Conservation (phyloP, 2,113 vertebrate genomes). For the Dendropsophus ebraccatus region DNA sequence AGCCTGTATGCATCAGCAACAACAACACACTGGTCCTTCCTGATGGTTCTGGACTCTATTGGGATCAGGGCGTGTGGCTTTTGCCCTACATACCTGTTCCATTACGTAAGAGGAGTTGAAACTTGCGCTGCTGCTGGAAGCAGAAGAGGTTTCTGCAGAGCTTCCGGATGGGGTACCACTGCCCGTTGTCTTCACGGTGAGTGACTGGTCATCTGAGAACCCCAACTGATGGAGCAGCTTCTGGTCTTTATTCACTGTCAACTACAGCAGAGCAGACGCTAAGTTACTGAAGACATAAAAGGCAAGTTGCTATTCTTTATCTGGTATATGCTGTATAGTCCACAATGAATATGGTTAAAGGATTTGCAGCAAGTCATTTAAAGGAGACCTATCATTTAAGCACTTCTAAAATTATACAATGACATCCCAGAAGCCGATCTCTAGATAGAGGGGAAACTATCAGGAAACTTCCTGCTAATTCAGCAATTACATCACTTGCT, state of each 20-base stretch:
- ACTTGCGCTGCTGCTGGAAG: conserved; percentile 83
- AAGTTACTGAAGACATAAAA: neutral
- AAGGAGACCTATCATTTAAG: too few species aligned
- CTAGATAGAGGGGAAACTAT: too few species aligned
- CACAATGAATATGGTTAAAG: neutral
- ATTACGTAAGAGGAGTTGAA: conserved; percentile 94
- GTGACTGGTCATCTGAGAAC: conserved; percentile 92
- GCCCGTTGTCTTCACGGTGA: conserved; percentile 94
- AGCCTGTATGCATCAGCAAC: neutral
- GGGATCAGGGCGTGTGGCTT: neutral
- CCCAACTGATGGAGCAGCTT: conserved; percentile 96
- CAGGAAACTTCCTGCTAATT: too few species aligned
- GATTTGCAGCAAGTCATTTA: too few species aligned
- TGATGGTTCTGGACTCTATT: neutral
- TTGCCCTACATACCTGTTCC: conserved; percentile 81
- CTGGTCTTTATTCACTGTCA: conserved; percentile 97
- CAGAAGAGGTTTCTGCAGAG: conserved; percentile 92
- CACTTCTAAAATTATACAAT: too few species aligned
- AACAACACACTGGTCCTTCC: neutral
- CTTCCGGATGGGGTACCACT: conserved; percentile 94
- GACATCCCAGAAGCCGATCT: too few species aligned
- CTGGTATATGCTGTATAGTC: neutral
- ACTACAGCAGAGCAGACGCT: conserved; percentile 71
- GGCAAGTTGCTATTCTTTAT: neutral
- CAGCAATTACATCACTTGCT: too few species aligned